Percentiles rank a stretch among this genome's conserved stretches.
Evolutionary conservation across 2,113 vertebrate genomes (phyloP).

Genomic region (Narcine bancroftii): DNA sequence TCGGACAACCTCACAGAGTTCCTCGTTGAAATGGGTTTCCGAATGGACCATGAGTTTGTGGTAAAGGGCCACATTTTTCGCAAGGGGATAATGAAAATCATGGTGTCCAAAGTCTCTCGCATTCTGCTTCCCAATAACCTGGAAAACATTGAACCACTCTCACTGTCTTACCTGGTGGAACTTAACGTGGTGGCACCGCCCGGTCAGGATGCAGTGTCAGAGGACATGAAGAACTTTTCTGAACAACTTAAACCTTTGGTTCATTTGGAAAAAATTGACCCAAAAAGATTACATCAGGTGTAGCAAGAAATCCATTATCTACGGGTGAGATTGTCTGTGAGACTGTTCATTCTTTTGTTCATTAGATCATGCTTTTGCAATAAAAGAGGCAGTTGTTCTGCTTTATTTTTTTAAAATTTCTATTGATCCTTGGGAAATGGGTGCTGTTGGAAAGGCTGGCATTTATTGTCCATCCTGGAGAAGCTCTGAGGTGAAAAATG

Average conservation of each 20-base stretch:
- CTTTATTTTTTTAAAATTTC: no score
- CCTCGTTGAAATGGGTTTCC: constrained; percentile 93
- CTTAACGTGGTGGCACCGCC: constrained; percentile 63
- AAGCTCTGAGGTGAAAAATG: no score
- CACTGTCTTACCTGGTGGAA: constrained; percentile 77
- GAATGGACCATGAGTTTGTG: constrained; percentile 96
- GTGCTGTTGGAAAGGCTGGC: no score
- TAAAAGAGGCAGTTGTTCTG: not conserved
- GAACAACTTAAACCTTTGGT: constrained; percentile 92
- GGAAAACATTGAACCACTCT: constrained; percentile 83
- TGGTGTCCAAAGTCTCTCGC: constrained; percentile 88
- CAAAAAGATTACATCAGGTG: constrained; percentile 66
- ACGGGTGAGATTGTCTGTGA: no score
- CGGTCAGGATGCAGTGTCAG: constrained; percentile 69
- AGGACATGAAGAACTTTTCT: constrained; percentile 92
- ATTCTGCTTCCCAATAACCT: constrained; percentile 83
- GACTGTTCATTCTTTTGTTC: not conserved
- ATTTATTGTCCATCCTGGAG: no score
- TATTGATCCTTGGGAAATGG: no score
- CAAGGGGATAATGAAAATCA: constrained; percentile 85
- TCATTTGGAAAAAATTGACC: constrained; percentile 93
- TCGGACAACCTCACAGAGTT: constrained; percentile 89
- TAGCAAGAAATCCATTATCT: not conserved
- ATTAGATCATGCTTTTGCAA: not conserved
- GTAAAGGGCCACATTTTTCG: constrained; percentile 88